Percentiles rank a stretch among this genome's conserved stretches.
Conservation (phyloP, 2,797 vertebrate genomes). For the Anisognathus igniventris region DNA sequence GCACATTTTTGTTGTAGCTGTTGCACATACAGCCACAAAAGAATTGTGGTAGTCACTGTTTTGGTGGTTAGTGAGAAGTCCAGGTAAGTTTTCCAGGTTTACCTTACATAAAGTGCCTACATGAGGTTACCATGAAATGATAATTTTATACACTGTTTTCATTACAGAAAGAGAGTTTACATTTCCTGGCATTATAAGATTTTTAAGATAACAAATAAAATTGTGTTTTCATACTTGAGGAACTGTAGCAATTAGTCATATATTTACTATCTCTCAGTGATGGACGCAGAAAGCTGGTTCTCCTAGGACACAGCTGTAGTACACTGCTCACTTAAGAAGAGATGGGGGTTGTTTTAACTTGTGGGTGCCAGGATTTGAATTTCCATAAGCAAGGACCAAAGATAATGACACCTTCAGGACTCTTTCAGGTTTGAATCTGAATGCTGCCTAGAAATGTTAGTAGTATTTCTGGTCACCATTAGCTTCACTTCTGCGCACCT, state of each 20-base stretch:
- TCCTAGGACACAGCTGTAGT: neutral
- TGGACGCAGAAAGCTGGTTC: neutral
- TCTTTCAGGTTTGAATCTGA: neutral
- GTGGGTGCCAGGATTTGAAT: neutral
- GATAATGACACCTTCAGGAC: neutral
- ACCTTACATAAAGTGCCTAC: neutral
- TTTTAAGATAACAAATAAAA: neutral
- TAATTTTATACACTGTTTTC: neutral
- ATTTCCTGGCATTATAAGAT: neutral
- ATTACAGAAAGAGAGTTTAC: neutral
- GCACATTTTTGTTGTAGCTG: neutral
- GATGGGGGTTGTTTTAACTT: neutral
- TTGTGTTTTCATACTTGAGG: neutral
- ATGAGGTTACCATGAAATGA: neutral
- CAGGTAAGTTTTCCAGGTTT: neutral
- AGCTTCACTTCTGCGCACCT: neutral
- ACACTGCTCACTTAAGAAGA: neutral
- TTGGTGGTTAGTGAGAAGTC: neutral
- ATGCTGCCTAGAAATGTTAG: neutral
- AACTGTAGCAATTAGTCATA: neutral
- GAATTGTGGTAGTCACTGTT: neutral
- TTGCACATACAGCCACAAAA: neutral
- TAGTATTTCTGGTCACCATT: neutral
- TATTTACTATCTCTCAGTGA: neutral
- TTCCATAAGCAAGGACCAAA: neutral